A percentile compares a stretch with the other conserved stretches of the same genome.
phyloP scores from a whole-genome alignment of 2,113 vertebrate genomes.

The Desmodus rotundus region DNA sequence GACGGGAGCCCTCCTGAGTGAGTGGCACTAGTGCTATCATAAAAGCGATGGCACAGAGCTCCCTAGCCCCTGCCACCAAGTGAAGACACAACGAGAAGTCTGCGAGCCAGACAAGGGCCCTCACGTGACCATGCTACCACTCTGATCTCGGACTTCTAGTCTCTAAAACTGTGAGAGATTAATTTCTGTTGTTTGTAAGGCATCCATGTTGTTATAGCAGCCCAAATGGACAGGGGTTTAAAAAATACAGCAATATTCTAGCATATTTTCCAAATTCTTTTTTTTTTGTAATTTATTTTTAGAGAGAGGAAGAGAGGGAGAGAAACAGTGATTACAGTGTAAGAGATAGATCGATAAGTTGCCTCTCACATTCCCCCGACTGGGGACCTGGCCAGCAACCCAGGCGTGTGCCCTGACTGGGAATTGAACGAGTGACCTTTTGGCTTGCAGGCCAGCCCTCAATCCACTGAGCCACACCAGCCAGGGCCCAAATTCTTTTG shows the following conservation, averaged over 20 bases:
- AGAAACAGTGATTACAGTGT: no score
- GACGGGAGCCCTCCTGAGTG: background rate
- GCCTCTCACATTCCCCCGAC: no score
- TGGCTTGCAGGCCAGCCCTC: no score
- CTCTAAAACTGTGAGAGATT: background rate
- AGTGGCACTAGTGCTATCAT: background rate
- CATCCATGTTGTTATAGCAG: background rate
- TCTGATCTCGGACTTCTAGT: background rate
- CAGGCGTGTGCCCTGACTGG: no score
- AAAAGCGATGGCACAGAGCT: background rate
- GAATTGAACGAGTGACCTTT: no score
- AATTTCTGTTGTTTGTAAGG: conserved; percentile 3
- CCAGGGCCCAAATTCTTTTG: conserved; percentile 21
- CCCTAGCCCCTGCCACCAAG: background rate
- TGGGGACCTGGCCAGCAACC: no score
- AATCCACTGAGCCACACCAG: no score
- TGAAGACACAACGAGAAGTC: background rate
- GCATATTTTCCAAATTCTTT: conserved; percentile 32
- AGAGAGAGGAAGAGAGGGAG: no score
- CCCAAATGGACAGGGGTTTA: background rate
- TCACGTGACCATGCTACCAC: background rate
- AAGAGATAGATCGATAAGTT: no score
- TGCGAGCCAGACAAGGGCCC: background rate
- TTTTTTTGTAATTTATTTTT: background rate
- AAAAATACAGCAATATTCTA: background rate